Evolutionary conservation across 2,888 invertebrate species (phyloP).

Genomic region (Hartigia nigra): DNA sequence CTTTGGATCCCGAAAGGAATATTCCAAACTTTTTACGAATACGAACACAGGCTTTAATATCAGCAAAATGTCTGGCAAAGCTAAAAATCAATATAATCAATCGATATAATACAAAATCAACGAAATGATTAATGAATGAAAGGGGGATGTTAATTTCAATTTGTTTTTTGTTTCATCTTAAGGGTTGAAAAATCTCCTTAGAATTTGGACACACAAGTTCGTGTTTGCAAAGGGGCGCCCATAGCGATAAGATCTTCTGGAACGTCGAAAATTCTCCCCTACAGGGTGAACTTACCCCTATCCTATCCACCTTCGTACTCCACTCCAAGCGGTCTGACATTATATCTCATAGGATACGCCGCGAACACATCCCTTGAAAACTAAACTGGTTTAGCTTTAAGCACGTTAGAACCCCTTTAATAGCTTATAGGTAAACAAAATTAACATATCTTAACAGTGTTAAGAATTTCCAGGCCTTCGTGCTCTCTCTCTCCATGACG

Average conservation of each 20-base stretch:
- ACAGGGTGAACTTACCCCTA: slow-evolving; percentile 18
- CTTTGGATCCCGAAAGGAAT: neutral
- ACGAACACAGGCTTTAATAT: neutral
- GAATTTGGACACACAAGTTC: slow-evolving; percentile 27
- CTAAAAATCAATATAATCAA: neutral
- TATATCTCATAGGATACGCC: slow-evolving; percentile 52
- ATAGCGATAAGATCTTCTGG: slow-evolving; percentile 30
- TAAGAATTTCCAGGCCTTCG: slow-evolving; percentile 61
- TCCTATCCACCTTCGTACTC: slow-evolving; percentile 14
- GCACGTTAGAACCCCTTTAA: slow-evolving; percentile 65
- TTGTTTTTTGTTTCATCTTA: neutral
- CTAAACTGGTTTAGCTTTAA: slow-evolving; percentile 66
- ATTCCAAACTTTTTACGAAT: neutral
- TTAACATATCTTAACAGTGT: slow-evolving; percentile 67
- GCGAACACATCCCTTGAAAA: slow-evolving; percentile 62
- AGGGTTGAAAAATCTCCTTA: slow-evolving; percentile 12
- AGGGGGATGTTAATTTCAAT: neutral
- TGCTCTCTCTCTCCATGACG: slow-evolving; percentile 28
- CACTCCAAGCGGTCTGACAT: slow-evolving; percentile 20
- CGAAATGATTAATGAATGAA: neutral
- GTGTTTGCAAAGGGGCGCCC: neutral
- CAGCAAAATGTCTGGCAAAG: neutral
- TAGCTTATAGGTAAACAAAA: slow-evolving; percentile 67
- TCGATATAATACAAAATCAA: neutral
- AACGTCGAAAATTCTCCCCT: slow-evolving; percentile 21